Conservation (phyloP, 2,888 invertebrate genomes). For the Tortrix viridana region DNA sequence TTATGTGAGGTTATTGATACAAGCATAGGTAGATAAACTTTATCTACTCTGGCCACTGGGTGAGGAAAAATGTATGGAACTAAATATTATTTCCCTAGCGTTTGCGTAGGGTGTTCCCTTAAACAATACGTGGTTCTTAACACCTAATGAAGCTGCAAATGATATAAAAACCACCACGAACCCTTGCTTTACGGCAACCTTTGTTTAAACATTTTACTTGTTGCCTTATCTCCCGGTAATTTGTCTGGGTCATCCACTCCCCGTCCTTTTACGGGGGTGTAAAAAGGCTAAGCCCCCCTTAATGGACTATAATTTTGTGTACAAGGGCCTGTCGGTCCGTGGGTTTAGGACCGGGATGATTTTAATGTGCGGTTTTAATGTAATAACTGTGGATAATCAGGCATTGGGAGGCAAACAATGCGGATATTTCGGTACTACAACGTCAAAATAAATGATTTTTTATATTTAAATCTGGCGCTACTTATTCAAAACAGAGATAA, state of each 20-base stretch:
- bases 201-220: conserved; percentile 26
- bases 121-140: neutral
- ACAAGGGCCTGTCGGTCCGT: conserved; percentile 16
- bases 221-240: conserved; percentile 28
- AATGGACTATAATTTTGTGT: conserved; percentile 28
- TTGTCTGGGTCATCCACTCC: conserved; percentile 25
- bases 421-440: no score
- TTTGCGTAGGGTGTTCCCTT: no score
- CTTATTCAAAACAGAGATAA: no score
- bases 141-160: neutral
- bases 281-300: conserved; percentile 29
- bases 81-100: no score
- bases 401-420: conserved; percentile 6
- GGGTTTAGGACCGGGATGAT: conserved; percentile 22
- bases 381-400: conserved; percentile 23
- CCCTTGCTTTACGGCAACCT: neutral
- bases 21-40: no score
- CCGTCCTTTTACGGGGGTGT: conserved; percentile 20
- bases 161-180: neutral
- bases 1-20: no score
- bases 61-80: no score
- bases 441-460: no score
- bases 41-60: no score
- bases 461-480: no score
- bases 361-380: conserved; percentile 35